A percentile compares a stretch with the other conserved stretches of the same genome.
These are phyloP conservation scores for Zingel zingel DNA, from an alignment of 2,113 vertebrate genomes.

Conservation along the genomic window DNA sequence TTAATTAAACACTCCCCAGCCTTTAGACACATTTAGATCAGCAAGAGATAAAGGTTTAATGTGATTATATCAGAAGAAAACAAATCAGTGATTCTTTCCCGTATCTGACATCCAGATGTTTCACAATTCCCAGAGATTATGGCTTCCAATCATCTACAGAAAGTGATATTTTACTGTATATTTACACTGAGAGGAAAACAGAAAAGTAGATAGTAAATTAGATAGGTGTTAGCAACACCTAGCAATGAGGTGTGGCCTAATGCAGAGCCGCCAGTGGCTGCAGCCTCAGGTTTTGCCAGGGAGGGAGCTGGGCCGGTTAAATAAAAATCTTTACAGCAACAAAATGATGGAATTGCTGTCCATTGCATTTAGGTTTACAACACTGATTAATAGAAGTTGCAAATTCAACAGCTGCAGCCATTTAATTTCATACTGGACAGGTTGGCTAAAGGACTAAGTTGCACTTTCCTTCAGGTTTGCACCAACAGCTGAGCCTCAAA, in stretches of 20 bases:
- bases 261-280: neutral
- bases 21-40: neutral
- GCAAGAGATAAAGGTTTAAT: conserved; percentile 6
- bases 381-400: neutral
- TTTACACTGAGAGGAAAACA: neutral
- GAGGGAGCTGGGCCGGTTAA: neutral
- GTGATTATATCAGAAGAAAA: conserved; percentile 7
- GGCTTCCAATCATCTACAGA: conserved; percentile 10
- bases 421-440: conserved; percentile 18
- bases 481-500: neutral
- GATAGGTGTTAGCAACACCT: neutral
- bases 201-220: neutral
- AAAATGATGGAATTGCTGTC: neutral
- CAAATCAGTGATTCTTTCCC: neutral
- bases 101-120: neutral
- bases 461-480: neutral
- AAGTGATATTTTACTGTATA: neutral
- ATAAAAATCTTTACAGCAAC: neutral
- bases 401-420: neutral
- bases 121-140: neutral
- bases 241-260: neutral
- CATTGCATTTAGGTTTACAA: neutral
- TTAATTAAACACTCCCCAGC: neutral
- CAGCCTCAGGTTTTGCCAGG: neutral
- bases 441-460: neutral